phyloP scores from a whole-genome alignment of 2,797 vertebrate species.

The Pseudochromis fuscus region DNA sequence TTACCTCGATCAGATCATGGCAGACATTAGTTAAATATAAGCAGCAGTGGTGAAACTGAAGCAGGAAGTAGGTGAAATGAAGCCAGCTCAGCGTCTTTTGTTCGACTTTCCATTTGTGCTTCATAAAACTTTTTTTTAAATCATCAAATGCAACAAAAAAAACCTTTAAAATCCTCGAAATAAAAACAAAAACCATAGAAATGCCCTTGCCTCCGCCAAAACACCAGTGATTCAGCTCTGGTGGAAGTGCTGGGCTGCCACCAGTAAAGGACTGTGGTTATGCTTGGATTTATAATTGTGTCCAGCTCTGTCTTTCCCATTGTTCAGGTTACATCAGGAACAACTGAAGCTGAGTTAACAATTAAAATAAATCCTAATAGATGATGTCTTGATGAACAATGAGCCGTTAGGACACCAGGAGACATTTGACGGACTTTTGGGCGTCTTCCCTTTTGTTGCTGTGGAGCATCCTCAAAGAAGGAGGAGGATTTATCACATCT shows the following conservation, averaged over 20 bases:
- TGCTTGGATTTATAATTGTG: constrained; percentile 23
- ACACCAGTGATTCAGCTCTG: constrained; percentile 45
- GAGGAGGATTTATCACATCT: too few species aligned
- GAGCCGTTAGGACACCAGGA: too few species aligned
- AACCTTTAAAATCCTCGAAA: constrained; percentile 2
- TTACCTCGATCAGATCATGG: too few species aligned
- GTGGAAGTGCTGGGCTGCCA: constrained; percentile 32
- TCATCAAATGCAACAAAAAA: constrained; percentile 9
- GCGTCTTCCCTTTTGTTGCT: neutral
- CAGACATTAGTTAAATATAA: neutral
- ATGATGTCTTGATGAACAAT: neutral
- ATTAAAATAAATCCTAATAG: constrained; percentile 2
- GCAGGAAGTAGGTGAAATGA: neutral
- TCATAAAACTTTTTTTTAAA: neutral
- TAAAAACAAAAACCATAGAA: constrained; percentile 39
- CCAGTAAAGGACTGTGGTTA: constrained; percentile 42
- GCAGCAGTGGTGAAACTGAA: neutral
- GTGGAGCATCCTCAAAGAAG: neutral
- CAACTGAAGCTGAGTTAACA: neutral
- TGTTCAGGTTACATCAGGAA: constrained; percentile 3
- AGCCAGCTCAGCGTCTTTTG: neutral
- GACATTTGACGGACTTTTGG: neutral
- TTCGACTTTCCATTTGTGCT: neutral
- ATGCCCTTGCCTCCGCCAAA: constrained; percentile 21
- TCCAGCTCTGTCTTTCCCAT: constrained; percentile 19